Evolutionary conservation across 2,888 invertebrate genomes (phyloP).

Genomic region (Ptilodon capucinus): DNA sequence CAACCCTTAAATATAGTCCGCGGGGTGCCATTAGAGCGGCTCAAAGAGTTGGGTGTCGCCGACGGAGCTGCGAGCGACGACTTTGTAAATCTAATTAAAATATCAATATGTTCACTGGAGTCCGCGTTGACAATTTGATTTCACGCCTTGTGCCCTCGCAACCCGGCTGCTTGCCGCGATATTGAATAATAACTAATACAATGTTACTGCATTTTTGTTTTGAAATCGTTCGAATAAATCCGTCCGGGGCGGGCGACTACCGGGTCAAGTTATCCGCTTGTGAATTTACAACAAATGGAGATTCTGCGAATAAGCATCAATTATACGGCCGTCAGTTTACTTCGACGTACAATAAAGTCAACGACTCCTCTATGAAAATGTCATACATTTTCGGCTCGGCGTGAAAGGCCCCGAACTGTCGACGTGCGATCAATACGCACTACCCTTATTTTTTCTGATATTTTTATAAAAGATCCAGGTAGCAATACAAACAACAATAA

Average conservation of each 20-base stretch:
- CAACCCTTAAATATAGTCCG: constrained; percentile 78
- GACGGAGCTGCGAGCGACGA: constrained; percentile 61
- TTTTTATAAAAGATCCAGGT: constrained; percentile 65
- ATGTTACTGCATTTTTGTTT: constrained; percentile 20
- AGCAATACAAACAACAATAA: constrained; percentile 78
- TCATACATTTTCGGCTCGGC: constrained; percentile 54
- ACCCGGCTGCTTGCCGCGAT: constrained; percentile 20
- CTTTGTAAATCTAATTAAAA: constrained; percentile 83
- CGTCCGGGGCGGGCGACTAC: neutral
- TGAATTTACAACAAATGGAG: constrained; percentile 16
- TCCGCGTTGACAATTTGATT: constrained; percentile 79
- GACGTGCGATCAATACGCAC: constrained; percentile 53
- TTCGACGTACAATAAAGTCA: constrained; percentile 65
- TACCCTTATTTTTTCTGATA: constrained; percentile 54
- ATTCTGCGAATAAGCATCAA: constrained; percentile 56
- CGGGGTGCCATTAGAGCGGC: constrained; percentile 79
- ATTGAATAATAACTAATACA: constrained; percentile 43
- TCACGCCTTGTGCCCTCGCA: constrained; percentile 60
- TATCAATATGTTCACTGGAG: constrained; percentile 79
- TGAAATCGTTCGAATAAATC: constrained; percentile 4
- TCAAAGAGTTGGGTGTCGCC: constrained; percentile 80
- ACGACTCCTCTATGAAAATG: constrained; percentile 62
- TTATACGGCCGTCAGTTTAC: constrained; percentile 57
- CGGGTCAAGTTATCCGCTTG: neutral
- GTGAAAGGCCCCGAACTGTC: constrained; percentile 56